Percentiles rank a stretch among this genome's conserved stretches.
phyloP scores from a whole-genome alignment of 2,113 vertebrate genomes.

The Xenus cinereus region DNA sequence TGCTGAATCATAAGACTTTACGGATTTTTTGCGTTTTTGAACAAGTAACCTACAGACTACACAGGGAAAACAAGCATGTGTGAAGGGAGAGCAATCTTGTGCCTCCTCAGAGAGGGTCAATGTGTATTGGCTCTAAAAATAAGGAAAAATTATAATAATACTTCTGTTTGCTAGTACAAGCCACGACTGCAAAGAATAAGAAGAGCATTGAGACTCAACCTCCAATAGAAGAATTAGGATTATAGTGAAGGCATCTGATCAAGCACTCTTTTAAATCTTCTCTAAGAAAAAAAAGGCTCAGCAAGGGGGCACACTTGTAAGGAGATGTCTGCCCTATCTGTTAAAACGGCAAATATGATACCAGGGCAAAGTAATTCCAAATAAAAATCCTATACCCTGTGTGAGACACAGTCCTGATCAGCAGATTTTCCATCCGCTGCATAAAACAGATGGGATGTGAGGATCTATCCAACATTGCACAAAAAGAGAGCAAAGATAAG shows the following conservation, averaged over 20 bases:
- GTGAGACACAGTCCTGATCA: neutral
- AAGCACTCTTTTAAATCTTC: neutral
- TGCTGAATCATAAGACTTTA: neutral
- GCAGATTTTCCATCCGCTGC: neutral
- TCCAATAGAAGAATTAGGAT: neutral
- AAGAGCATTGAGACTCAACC: neutral
- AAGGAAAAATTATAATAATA: neutral
- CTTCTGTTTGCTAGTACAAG: neutral
- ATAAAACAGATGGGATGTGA: neutral
- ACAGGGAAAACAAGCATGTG: neutral
- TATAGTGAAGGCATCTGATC: neutral
- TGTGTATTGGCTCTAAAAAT: neutral
- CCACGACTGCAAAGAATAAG: neutral
- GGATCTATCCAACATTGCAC: neutral
- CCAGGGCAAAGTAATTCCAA: neutral
- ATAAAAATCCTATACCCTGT: neutral
- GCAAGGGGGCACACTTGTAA: neutral
- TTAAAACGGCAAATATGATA: neutral
- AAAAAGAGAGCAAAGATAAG: neutral
- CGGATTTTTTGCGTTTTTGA: neutral
- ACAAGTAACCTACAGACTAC: neutral
- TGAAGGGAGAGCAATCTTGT: neutral
- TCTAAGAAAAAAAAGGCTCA: neutral
- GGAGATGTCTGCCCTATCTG: neutral
- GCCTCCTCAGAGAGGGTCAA: neutral